phyloP scores from a whole-genome alignment of 2,888 invertebrate species.

The Microctonus hyperodae region DNA sequence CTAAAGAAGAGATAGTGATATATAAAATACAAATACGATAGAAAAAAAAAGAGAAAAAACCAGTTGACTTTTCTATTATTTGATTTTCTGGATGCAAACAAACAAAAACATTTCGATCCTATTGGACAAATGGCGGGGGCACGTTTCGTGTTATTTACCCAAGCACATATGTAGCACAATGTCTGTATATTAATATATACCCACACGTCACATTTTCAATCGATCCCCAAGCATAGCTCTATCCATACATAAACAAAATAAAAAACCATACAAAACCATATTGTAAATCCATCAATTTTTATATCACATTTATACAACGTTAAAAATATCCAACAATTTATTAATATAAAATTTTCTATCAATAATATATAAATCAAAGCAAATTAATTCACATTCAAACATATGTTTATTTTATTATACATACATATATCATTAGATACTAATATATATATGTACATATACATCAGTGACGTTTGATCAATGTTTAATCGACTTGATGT shows the following conservation, averaged over 20 bases:
- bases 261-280: not conserved
- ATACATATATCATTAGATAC: too few species aligned
- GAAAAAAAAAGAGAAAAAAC: not conserved
- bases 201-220: conserved; percentile 14
- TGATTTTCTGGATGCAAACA: conserved; percentile 27
- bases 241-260: not conserved
- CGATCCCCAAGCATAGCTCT: conserved; percentile 6
- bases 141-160: conserved; percentile 22
- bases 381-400: too few species aligned
- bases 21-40: not conserved
- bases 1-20: not conserved
- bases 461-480: not conserved
- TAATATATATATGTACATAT: too few species aligned
- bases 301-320: not conserved
- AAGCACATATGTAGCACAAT: conserved; percentile 25
- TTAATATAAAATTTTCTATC: too few species aligned
- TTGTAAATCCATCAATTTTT: not conserved
- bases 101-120: conserved; percentile 28
- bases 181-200: not conserved
- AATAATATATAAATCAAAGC: too few species aligned
- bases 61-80: conserved; percentile 22
- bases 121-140: conserved; percentile 21
- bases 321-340: too few species aligned
- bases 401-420: too few species aligned
- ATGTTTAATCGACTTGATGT: not conserved